phyloP scores from a whole-genome alignment of 2,113 vertebrate genomes.

The Jacana jacana region DNA sequence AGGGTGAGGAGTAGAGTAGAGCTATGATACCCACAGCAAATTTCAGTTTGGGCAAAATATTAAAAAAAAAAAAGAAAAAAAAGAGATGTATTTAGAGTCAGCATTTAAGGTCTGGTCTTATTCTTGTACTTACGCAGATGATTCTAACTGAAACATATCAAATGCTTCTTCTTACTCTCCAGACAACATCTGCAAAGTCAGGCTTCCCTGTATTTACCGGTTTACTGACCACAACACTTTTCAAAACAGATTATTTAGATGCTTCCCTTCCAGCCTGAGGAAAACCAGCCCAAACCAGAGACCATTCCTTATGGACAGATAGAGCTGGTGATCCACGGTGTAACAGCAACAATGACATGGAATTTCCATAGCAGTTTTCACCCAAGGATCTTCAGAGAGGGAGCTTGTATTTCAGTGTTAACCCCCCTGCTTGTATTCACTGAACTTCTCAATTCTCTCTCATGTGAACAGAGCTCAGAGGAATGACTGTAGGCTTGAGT shows the following conservation, averaged over 20 bases:
- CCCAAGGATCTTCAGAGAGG: background rate
- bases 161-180: background rate
- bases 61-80: background rate
- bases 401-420: background rate
- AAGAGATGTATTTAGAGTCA: background rate
- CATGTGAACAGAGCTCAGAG: background rate
- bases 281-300: background rate
- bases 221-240: background rate
- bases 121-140: background rate
- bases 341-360: background rate
- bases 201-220: background rate
- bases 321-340: background rate
- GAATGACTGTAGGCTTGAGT: background rate
- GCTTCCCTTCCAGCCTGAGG: background rate
- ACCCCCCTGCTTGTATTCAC: background rate
- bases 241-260: background rate
- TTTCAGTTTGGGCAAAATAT: background rate
- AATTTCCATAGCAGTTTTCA: background rate
- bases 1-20: background rate
- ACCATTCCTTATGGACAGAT: background rate
- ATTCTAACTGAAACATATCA: background rate
- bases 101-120: background rate
- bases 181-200: background rate
- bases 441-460: background rate
- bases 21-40: background rate